Conservation (phyloP, 2,888 invertebrate species). For the Xanthostigma xanthostigma region DNA sequence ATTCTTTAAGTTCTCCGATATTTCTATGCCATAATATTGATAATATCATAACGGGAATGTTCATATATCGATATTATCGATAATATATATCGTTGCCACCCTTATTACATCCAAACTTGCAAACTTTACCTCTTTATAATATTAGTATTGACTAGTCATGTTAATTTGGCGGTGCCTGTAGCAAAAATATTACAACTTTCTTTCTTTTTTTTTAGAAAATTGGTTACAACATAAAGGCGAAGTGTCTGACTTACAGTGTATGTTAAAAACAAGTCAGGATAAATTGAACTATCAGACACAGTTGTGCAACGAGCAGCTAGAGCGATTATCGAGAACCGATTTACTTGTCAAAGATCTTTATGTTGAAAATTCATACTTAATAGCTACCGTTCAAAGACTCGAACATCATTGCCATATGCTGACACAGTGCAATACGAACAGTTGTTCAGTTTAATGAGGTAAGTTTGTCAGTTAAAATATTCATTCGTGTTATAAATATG, state of each 20-base stretch:
- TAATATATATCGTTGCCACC: no score
- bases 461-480: no score
- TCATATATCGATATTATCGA: no score
- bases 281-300: conserved; percentile 37
- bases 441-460: conserved; percentile 24
- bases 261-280: conserved; percentile 36
- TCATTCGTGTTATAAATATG: no score
- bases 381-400: conserved; percentile 42
- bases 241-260: conserved; percentile 34
- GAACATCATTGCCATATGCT: conserved; percentile 37
- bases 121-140: no score
- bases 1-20: no score
- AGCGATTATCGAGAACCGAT: conserved; percentile 58
- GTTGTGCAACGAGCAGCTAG: conserved; percentile 39
- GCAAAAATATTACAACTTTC: neutral
- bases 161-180: neutral
- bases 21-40: no score
- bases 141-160: no score
- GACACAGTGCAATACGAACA: conserved; percentile 27
- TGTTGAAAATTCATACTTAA: conserved; percentile 69
- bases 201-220: conserved; percentile 27
- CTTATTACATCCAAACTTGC: no score
- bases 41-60: no score
- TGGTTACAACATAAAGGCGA: conserved; percentile 40
- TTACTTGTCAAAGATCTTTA: conserved; percentile 67